These are phyloP conservation scores for Clusia tigrina DNA, from an alignment of 2,888 invertebrate species.

Conservation along the genomic window DNA sequence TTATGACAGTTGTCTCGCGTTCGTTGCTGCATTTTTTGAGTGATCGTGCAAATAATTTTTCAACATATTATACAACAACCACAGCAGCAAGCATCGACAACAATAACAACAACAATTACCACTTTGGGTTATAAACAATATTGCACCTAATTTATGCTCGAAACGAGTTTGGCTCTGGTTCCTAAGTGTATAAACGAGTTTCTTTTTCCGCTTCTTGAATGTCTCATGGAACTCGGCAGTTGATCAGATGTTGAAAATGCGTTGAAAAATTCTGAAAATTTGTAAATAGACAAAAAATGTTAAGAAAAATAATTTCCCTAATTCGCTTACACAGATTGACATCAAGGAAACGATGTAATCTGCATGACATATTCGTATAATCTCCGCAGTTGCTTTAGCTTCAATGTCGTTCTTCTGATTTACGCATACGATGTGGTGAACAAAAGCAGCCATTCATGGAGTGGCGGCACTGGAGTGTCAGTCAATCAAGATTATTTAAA, in stretches of 20 bases:
- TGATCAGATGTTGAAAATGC: too few relatives aligned
- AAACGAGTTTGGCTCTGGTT: constrained; percentile 8
- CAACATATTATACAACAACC: constrained; percentile 6
- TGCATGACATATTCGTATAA: constrained; percentile 3
- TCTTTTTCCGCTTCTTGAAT: neutral
- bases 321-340: constrained; percentile 11
- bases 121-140: constrained; percentile 26
- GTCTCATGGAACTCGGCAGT: too few relatives aligned
- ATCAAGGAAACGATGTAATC: constrained; percentile 37
- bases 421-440: constrained; percentile 27
- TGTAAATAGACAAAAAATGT: neutral
- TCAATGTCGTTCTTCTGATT: constrained; percentile 29
- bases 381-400: neutral
- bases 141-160: constrained; percentile 24
- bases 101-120: too few relatives aligned
- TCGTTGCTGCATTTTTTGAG: neutral
- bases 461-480: constrained; percentile 16
- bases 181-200: neutral
- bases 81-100: too few relatives aligned
- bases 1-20: constrained; percentile 23
- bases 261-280: neutral
- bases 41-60: constrained; percentile 14
- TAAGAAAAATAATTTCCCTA: neutral
- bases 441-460: constrained; percentile 31
- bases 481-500: constrained; percentile 26